Evolutionary conservation across 2,888 invertebrate species (phyloP), one percentile per base, ranked within the genome.

Genomic region (Ectemnius cavifrons): DNA sequence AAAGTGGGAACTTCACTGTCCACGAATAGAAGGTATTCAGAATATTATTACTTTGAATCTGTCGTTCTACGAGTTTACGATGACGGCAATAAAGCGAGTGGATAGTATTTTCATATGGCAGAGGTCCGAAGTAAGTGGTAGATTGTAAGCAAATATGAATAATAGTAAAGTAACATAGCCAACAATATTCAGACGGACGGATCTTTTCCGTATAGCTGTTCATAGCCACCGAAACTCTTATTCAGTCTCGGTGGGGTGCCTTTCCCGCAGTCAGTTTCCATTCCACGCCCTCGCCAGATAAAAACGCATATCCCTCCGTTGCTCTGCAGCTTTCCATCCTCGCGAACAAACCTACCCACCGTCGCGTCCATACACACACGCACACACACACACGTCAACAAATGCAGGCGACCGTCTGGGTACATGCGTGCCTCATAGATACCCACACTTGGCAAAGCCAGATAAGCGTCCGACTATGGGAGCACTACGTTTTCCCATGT

Each of bases 261-360:
- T 63, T 60, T 58, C 28, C 13, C 57, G 20, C 14, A 18, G 71
- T 37, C 60, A 49, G 60, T 20, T 63, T 46, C 18, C 60, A 47
- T 71, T 56, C 16, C 37, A n/a, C 37, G 14, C 16, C 37, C 37
- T 16, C 61, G 56, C 37, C 62, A 20, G 66, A 47, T 59, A 71
- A 67, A 71, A 74, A 71, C 69, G 58, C 60, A 23, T 49, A 23
- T 49, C 62, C 62, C 27, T 14, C 18, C 52, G 52, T n/a, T 60
- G 56, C 65, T 71, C 74, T 63, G 60, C 60, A 56, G 71, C 71
- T 46, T 37, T 16, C 63, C 59, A 52, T 57, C n/a, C 67, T 23
- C 20, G 37, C 37, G 67, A 49, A 27, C 72, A 71, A 67, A 74
- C 52, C 52, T 52, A 52, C 52, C n/a, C 16, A 14, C 52, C 6